phyloP scores from a whole-genome alignment of 2,888 invertebrate genomes.

The Melanargia galathea region DNA sequence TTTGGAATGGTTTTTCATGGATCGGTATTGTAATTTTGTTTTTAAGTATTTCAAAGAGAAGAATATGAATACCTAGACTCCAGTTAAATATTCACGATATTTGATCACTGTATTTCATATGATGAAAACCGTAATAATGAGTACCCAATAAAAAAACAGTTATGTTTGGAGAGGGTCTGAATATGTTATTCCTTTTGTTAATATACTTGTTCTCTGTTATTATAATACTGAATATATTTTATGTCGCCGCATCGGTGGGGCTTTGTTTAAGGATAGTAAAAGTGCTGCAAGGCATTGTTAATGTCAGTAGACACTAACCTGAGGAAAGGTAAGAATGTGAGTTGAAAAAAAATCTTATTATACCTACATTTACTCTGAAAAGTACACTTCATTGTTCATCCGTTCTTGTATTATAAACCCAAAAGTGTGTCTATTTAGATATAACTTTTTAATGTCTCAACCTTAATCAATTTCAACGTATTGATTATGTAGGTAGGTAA shows the following conservation, averaged over 20 bases:
- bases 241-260: conserved; percentile 28
- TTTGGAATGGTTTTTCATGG: neutral
- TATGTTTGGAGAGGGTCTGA: conserved; percentile 24
- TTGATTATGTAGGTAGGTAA: too few species aligned
- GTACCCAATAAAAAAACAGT: conserved; percentile 1
- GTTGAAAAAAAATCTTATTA: conserved; percentile 24
- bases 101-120: neutral
- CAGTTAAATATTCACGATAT: neutral
- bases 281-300: conserved; percentile 27
- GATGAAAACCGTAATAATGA: conserved; percentile 11
- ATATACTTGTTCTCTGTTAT: conserved; percentile 29
- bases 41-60: neutral
- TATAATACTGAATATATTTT: conserved; percentile 33
- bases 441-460: too few species aligned
- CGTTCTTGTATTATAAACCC: too few species aligned
- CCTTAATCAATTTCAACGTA: too few species aligned
- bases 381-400: neutral
- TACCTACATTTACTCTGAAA: neutral
- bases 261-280: conserved; percentile 37
- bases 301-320: conserved; percentile 39
- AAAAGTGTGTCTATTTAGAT: too few species aligned
- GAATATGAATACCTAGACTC: neutral
- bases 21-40: neutral
- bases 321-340: conserved; percentile 39
- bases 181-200: conserved; percentile 28